These are phyloP conservation scores for Magallana angulata DNA, from an alignment of 1,140 invertebrate species.

Conservation along the genomic window DNA sequence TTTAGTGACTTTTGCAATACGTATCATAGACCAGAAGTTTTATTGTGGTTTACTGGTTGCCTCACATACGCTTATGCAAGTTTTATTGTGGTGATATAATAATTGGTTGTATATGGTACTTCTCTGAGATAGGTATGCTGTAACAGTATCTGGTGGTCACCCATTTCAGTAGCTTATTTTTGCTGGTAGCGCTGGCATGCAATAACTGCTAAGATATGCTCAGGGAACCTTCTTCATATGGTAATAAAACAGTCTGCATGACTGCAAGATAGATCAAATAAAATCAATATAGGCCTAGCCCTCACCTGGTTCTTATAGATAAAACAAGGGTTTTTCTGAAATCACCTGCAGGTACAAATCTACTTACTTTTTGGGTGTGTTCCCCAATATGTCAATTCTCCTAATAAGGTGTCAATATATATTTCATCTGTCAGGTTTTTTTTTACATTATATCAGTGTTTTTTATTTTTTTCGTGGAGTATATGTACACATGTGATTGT, in stretches of 20 bases:
- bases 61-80: too few relatives aligned
- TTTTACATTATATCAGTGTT: too few relatives aligned
- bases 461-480: too few relatives aligned
- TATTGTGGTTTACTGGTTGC: too few relatives aligned
- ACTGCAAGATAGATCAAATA: not conserved
- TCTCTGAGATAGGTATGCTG: too few relatives aligned
- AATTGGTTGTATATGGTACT: too few relatives aligned
- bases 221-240: not conserved
- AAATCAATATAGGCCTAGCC: slow-evolving; percentile 1
- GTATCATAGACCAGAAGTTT: too few relatives aligned
- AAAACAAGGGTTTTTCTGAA: not conserved
- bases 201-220: not conserved
- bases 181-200: not conserved
- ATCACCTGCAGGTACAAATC: not conserved
- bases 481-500: too few relatives aligned
- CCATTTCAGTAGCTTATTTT: not conserved
- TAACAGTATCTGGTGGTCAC: not conserved
- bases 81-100: too few relatives aligned
- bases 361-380: slow-evolving; percentile 33
- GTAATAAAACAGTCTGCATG: not conserved
- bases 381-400: not conserved
- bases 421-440: too few relatives aligned
- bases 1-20: too few relatives aligned
- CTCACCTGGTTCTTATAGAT: not conserved
- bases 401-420: not conserved